A percentile compares a stretch with the other conserved stretches of the same genome.
These are phyloP conservation scores for Azorinus chamasolen DNA, from an alignment of 2,888 invertebrate species.

Conservation along the genomic window DNA sequence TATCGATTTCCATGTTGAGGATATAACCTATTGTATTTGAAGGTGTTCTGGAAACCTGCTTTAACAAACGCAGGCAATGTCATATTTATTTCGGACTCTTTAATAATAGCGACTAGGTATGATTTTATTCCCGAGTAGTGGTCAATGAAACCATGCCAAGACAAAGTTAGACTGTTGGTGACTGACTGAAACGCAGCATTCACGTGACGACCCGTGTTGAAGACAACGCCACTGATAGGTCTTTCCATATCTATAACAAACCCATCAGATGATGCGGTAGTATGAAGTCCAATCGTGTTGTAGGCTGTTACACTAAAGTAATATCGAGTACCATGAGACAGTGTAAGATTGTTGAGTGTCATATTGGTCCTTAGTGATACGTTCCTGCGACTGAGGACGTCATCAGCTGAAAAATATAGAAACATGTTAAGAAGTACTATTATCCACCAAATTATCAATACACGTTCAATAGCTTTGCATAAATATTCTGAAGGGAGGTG, in stretches of 20 bases:
- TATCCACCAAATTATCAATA: no score
- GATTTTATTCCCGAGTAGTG: conserved; percentile 47
- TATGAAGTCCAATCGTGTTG: conserved; percentile 56
- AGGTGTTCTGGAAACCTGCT: no score
- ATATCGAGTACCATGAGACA: conserved; percentile 56
- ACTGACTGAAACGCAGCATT: conserved; percentile 22
- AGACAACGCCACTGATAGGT: conserved; percentile 54
- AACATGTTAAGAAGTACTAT: no score
- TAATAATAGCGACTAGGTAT: conserved; percentile 44
- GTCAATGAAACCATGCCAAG: conserved; percentile 61
- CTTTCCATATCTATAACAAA: conserved; percentile 50
- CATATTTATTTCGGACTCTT: neutral
- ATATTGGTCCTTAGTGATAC: conserved; percentile 34
- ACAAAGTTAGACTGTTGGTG: conserved; percentile 21
- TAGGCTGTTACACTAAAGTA: conserved; percentile 58
- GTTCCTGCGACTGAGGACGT: conserved; percentile 22
- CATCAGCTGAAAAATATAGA: conserved; percentile 51
- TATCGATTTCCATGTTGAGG: no score
- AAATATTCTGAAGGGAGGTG: no score
- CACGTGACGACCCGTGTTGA: conserved; percentile 44
- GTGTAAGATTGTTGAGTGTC: conserved; percentile 25
- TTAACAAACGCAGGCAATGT: no score
- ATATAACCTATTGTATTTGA: no score
- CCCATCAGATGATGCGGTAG: conserved; percentile 55
- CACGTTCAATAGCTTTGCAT: no score